Conservation (phyloP, 2,113 vertebrate species). For the Fregetta grallaria region DNA sequence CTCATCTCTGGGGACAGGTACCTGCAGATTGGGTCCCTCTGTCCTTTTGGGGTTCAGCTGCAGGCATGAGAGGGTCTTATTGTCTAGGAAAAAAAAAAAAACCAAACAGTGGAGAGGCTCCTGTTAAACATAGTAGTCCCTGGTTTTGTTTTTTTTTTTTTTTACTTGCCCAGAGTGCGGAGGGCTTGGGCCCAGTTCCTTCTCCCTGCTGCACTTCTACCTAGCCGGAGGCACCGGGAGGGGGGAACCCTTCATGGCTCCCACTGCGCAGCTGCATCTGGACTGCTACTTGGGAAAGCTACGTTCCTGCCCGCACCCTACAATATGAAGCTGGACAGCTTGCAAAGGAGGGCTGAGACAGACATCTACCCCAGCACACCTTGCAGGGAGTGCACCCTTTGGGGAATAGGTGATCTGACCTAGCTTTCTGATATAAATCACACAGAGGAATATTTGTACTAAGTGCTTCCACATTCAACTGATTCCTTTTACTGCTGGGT, state of each 20-base stretch:
- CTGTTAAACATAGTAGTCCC: not conserved
- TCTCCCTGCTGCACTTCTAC: not conserved
- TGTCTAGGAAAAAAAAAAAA: not conserved
- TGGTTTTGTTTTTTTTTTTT: not conserved
- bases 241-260: not conserved
- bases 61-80: not conserved
- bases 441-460: not conserved
- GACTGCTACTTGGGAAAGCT: not conserved
- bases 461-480: not conserved
- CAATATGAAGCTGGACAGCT: not conserved
- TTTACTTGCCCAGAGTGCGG: not conserved
- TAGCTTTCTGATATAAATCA: not conserved
- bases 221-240: not conserved
- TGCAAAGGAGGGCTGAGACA: not conserved
- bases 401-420: not conserved
- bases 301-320: not conserved
- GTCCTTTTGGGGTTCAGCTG: not conserved
- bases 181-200: not conserved
- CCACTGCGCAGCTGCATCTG: not conserved
- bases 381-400: rapidly evolving
- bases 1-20: not conserved
- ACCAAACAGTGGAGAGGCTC: not conserved
- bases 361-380: not conserved
- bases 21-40: not conserved
- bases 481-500: not conserved